These are phyloP conservation scores for Nebria brevicollis DNA, from an alignment of 2,888 invertebrate species.

Conservation along the genomic window DNA sequence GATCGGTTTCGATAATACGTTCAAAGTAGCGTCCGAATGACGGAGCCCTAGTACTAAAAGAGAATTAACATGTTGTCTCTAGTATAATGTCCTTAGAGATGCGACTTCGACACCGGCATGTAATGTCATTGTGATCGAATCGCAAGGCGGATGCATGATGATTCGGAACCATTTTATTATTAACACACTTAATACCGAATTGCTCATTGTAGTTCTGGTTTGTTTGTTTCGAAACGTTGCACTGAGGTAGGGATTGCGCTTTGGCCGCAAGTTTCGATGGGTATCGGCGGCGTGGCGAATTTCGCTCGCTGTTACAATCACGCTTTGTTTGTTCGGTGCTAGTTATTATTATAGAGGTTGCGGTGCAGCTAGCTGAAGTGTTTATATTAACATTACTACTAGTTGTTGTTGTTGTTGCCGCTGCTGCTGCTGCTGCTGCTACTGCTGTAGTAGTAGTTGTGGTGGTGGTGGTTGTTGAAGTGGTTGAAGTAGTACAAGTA, in stretches of 20 bases:
- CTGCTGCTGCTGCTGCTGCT: background rate
- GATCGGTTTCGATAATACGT: no score
- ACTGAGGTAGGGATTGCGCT: conserved; percentile 56
- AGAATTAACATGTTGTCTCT: conserved; percentile 38
- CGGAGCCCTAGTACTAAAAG: background rate
- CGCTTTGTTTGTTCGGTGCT: conserved; percentile 52
- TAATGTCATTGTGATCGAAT: conserved; percentile 24
- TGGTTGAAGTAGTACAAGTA: background rate
- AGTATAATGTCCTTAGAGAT: conserved; percentile 41
- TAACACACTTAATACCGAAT: conserved; percentile 24
- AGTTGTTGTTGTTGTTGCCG: background rate
- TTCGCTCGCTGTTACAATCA: conserved; percentile 54
- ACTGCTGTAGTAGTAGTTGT: background rate
- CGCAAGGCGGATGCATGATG: conserved; percentile 23
- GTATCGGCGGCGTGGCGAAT: conserved; percentile 52
- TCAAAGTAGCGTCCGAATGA: no score
- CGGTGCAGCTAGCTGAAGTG: conserved; percentile 42
- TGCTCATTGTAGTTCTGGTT: conserved; percentile 19
- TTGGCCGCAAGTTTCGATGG: conserved; percentile 52
- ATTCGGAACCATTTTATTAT: conserved; percentile 6
- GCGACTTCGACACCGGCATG: conserved; percentile 40
- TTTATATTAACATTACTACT: background rate
- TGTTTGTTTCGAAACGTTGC: conserved; percentile 49
- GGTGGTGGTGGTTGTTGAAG: background rate
- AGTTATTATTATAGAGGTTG: conserved; percentile 33